Base-by-base conservation (phyloP, 2,888 invertebrate genomes). In the Chymomyza procnemis region DNA sequence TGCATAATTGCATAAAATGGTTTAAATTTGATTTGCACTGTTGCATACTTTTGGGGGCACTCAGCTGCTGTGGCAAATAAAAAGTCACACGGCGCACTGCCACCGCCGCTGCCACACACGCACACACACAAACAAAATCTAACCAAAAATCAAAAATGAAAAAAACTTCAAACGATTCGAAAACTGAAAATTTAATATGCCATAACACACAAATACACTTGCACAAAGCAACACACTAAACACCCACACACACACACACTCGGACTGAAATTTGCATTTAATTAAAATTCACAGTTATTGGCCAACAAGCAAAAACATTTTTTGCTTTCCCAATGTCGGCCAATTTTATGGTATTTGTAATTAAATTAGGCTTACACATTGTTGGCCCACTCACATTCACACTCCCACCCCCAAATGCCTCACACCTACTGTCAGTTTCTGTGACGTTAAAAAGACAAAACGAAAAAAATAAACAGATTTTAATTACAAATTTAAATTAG, bases 1-100 rank as follows among this genome's bases (percentile, higher is more conserved):
- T 79, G 85, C 85, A 84, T 84, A 84, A 81, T 82, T 82, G 81
- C 81, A 82, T 84, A 73, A 76, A 84, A 82, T 76, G 68, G 65
- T 62, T 71, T 18, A 66, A 81, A 84, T 81, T 84, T 79, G 84
- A 81, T 82, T 82, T 76, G 66, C 69, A 79, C 67, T 75, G 61
- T 41, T 61, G 78, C 80, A 82, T 74, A 76, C 66, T 80, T 77
- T 76, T 66, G 66, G 69, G 69, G 69, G 61, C 69, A 68, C 65
- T 68, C 76, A 75, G 72, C 71, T 74, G 75, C 73, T 71, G 67
- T 19, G 48, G 69, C 68, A 60, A 80, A 68, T 71, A 73, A 76
- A 83, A 80, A 83, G 84, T 83, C 84, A 74, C 85, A 83, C 78
- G 78, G 47, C 57, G 57, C n/a, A n/a, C n/a, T n/a, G n/a, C n/a